Evolutionary conservation across 2,797 vertebrate genomes (phyloP).

Genomic region (Parauchenoglanis ngamensis): DNA sequence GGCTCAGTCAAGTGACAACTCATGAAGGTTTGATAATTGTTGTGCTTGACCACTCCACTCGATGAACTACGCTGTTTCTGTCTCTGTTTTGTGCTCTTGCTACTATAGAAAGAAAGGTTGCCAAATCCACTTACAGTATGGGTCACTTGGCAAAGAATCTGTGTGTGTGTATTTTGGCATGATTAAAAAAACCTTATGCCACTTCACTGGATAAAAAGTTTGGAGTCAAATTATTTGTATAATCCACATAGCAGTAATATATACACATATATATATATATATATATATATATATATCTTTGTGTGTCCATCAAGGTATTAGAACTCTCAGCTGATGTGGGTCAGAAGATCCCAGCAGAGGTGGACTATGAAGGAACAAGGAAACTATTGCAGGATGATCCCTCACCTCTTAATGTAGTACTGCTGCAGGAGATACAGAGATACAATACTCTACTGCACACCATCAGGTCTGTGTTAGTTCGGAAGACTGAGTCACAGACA

Average conservation of each 20-base stretch:
- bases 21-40: not conserved
- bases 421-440: slow-evolving; percentile 89
- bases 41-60: not conserved
- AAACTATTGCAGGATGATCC: slow-evolving; percentile 74
- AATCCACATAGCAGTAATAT: not conserved
- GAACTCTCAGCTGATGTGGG: slow-evolving; percentile 79
- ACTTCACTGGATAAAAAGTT: not conserved
- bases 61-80: not conserved
- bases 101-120: not conserved
- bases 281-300: not conserved
- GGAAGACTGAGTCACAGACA: not conserved
- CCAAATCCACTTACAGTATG: not conserved
- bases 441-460: slow-evolving; percentile 83
- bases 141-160: not conserved
- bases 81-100: not conserved
- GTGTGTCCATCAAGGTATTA: slow-evolving; percentile 75
- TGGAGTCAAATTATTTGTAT: not conserved
- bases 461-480: slow-evolving; percentile 69
- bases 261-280: not conserved
- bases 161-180: not conserved
- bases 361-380: slow-evolving; percentile 76
- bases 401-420: slow-evolving; percentile 83
- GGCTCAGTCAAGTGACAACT: not conserved
- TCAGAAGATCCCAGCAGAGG: slow-evolving; percentile 76
- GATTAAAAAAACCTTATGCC: not conserved